phyloP scores from a whole-genome alignment of 2,113 vertebrate species.

The Cavia aperea region DNA sequence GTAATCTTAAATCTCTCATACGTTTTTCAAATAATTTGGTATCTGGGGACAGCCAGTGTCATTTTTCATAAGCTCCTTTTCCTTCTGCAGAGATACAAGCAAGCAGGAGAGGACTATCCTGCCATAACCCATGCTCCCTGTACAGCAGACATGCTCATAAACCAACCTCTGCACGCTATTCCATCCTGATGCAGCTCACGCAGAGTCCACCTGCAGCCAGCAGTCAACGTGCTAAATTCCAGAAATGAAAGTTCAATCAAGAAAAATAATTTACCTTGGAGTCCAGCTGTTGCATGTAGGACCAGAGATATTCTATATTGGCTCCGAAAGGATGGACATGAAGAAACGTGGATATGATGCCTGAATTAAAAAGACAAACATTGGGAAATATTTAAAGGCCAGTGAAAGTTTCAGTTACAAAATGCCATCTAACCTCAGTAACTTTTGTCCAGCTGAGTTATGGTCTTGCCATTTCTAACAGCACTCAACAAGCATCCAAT shows the following conservation, averaged over 20 bases:
- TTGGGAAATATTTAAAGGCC: slow-evolving; percentile 35
- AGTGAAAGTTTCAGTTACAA: background rate
- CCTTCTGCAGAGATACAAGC: slow-evolving; percentile 52
- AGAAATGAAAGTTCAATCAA: slow-evolving; percentile 57
- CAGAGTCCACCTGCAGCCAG: slow-evolving; percentile 52
- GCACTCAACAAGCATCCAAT: slow-evolving; percentile 43
- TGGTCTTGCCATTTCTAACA: background rate
- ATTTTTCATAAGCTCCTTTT: slow-evolving; percentile 48
- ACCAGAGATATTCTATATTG: slow-evolving; percentile 97
- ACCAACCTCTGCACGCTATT: slow-evolving; percentile 47
- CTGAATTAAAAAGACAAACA: slow-evolving; percentile 76
- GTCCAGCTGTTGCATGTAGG: slow-evolving; percentile 95
- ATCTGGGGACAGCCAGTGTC: slow-evolving; percentile 37
- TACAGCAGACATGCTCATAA: slow-evolving; percentile 43
- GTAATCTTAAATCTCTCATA: slow-evolving; percentile 16
- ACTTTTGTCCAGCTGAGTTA: slow-evolving; percentile 45
- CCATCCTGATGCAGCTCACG: slow-evolving; percentile 12
- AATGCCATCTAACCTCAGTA: background rate
- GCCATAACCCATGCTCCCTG: slow-evolving; percentile 22
- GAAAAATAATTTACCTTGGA: slow-evolving; percentile 84
- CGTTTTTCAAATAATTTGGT: slow-evolving; percentile 50
- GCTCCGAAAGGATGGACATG: slow-evolving; percentile 97
- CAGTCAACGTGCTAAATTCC: slow-evolving; percentile 22
- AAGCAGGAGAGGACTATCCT: background rate
- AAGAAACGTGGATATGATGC: slow-evolving; percentile 95